A percentile compares a stretch with the other conserved stretches of the same genome.
These are phyloP conservation scores for Babyrousa celebensis DNA, from an alignment of 2,797 vertebrate genomes.

Conservation along the genomic window DNA sequence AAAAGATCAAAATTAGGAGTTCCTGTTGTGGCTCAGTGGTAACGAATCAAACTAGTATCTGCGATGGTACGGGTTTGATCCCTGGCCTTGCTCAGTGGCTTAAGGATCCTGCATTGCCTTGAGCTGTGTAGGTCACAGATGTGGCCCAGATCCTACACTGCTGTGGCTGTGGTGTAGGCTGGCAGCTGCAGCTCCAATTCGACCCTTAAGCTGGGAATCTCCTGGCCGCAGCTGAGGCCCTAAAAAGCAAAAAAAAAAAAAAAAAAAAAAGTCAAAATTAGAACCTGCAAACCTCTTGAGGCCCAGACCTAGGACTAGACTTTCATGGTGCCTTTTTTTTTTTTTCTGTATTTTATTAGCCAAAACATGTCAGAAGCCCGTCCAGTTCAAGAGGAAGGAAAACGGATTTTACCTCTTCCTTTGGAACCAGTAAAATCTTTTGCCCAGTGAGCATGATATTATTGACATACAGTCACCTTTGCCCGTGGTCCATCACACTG, in stretches of 20 bases:
- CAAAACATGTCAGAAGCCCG: neutral
- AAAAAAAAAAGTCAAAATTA: neutral
- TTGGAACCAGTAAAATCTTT: neutral
- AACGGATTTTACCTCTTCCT: neutral
- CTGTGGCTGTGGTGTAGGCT: too few relatives aligned
- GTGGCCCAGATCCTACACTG: too few relatives aligned
- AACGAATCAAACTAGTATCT: too few relatives aligned
- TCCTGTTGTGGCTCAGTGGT: too few relatives aligned
- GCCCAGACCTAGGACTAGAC: neutral
- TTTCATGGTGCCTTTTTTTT: neutral
- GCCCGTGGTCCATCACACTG: neutral
- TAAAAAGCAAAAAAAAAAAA: too few relatives aligned
- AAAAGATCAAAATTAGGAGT: neutral
- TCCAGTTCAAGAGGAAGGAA: neutral
- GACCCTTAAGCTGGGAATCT: too few relatives aligned
- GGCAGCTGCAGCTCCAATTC: too few relatives aligned
- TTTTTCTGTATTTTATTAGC: neutral
- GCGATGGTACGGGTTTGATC: too few relatives aligned
- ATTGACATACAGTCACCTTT: neutral
- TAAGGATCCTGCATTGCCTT: too few relatives aligned
- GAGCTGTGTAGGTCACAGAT: too few relatives aligned
- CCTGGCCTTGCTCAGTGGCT: too few relatives aligned
- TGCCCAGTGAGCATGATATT: neutral
- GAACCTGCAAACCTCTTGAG: neutral
- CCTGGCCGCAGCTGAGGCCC: too few relatives aligned